These are phyloP conservation scores for Laterallus jamaicensis DNA, from an alignment of 2,113 vertebrate genomes.

Conservation along the genomic window DNA sequence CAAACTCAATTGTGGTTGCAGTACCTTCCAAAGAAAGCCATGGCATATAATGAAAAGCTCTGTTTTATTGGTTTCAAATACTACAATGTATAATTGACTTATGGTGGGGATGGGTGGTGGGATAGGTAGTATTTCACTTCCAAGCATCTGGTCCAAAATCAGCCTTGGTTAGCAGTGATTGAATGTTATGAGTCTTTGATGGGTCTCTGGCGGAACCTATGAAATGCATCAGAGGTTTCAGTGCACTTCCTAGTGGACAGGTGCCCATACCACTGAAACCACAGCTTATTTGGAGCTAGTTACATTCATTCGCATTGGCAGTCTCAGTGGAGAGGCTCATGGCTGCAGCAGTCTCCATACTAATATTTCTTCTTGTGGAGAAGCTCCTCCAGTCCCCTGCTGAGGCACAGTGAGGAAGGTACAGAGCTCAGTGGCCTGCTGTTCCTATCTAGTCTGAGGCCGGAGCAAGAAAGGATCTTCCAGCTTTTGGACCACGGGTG, in stretches of 20 bases:
- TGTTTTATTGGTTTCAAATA: constrained; percentile 30
- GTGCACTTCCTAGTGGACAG: constrained; percentile 45
- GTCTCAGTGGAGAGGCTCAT: not conserved
- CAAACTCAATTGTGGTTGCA: constrained; percentile 29
- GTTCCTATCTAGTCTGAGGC: not conserved
- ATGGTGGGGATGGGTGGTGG: not conserved
- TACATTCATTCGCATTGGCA: not conserved
- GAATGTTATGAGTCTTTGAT: constrained; percentile 49
- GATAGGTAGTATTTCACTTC: constrained; percentile 39
- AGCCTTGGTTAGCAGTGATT: constrained; percentile 46
- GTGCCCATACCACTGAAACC: constrained; percentile 65
- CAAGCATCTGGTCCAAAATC: constrained; percentile 49
- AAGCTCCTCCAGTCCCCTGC: not conserved
- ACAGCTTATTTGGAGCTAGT: not conserved
- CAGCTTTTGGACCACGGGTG: not conserved
- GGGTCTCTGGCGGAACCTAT: constrained; percentile 40
- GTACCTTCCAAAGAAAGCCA: constrained; percentile 46
- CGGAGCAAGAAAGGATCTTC: not conserved
- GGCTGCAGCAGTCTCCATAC: not conserved
- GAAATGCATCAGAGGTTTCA: constrained; percentile 42
- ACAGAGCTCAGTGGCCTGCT: not conserved
- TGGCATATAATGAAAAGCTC: constrained; percentile 10
- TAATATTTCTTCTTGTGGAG: not conserved
- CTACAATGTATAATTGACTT: constrained; percentile 11
- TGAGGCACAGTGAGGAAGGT: not conserved